Evolutionary conservation across 2,888 invertebrate genomes (phyloP).

Genomic region (Leptopilina drosophilae): DNA sequence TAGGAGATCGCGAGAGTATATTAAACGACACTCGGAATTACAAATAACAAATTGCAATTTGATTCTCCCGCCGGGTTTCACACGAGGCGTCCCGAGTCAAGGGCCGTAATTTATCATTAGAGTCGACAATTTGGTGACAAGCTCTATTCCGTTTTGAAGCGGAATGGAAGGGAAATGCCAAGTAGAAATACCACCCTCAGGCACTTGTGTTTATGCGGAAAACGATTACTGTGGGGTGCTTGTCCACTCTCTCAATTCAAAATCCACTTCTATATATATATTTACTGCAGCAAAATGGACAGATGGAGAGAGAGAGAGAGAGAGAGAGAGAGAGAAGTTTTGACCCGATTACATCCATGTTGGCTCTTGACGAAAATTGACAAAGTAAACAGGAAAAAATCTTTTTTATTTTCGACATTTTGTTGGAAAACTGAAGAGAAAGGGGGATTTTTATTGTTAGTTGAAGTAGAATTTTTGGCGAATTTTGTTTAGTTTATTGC

Average conservation of each 20-base stretch:
- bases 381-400: neutral
- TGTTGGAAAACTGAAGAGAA: no score
- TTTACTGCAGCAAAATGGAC: neutral
- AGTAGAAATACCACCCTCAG: slow-evolving; percentile 47
- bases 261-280: slow-evolving; percentile 22
- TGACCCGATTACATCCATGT: slow-evolving; percentile 27
- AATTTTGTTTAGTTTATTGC: no score
- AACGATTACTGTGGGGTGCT: slow-evolving; percentile 29
- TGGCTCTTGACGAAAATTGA: neutral
- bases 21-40: slow-evolving; percentile 77
- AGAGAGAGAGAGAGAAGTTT: neutral
- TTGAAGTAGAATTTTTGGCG: no score
- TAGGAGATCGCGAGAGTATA: slow-evolving; percentile 61
- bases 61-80: slow-evolving; percentile 70
- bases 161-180: slow-evolving; percentile 47
- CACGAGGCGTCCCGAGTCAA: slow-evolving; percentile 62
- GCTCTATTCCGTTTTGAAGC: slow-evolving; percentile 50
- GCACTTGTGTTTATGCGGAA: slow-evolving; percentile 34
- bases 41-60: slow-evolving; percentile 78
- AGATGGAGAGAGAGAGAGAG: slow-evolving; percentile 9
- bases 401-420: neutral
- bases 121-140: slow-evolving; percentile 76
- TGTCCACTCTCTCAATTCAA: slow-evolving; percentile 35
- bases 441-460: no score
- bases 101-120: slow-evolving; percentile 77